Evolutionary conservation across 1,140 invertebrate genomes (phyloP).

Genomic region (Bombus sylvicola): DNA sequence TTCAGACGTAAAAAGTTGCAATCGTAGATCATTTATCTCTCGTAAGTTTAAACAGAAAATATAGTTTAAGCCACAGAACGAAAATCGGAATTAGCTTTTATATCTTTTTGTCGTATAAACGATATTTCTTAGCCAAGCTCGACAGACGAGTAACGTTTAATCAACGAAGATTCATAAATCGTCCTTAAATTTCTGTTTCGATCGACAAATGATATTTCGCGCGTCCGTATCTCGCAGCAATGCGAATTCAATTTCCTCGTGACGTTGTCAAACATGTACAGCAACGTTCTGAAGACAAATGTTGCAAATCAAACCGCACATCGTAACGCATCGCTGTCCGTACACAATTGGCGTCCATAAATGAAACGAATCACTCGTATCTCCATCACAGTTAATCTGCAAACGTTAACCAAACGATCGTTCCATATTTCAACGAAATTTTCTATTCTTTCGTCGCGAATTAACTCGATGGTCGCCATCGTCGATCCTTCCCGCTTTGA

Average conservation of each 20-base stretch:
- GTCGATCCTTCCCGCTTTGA: too few relatives aligned
- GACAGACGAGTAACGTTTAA: background rate
- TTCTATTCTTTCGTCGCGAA: background rate
- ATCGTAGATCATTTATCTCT: background rate
- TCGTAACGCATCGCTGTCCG: background rate
- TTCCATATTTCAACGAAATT: background rate
- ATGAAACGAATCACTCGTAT: background rate
- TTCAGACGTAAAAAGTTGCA: background rate
- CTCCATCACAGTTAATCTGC: background rate
- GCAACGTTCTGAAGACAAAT: background rate
- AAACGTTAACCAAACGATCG: background rate
- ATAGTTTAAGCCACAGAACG: background rate
- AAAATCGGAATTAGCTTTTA: background rate
- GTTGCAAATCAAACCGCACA: background rate
- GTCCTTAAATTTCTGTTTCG: background rate
- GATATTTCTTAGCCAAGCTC: background rate
- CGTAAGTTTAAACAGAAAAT: background rate
- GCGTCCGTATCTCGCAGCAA: background rate
- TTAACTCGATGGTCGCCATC: background rate
- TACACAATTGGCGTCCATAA: constrained; percentile 5
- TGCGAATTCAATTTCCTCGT: background rate
- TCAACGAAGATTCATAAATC: background rate
- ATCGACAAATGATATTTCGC: background rate
- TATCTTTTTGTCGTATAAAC: background rate
- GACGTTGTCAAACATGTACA: background rate